Conservation (phyloP, 2,888 invertebrate genomes). For the Dione juno region DNA sequence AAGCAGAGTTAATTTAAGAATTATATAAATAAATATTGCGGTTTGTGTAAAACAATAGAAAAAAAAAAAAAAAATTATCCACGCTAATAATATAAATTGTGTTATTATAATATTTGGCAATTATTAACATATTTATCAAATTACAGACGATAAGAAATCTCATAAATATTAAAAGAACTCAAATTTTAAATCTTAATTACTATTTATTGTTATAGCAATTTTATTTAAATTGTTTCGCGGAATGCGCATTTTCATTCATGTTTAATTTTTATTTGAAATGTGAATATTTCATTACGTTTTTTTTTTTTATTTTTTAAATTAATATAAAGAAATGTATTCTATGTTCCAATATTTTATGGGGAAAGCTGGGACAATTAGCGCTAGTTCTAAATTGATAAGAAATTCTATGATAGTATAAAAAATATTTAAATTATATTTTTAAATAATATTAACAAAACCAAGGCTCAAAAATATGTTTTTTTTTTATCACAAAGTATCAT, state of each 20-base stretch:
- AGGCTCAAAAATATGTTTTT: too few relatives aligned
- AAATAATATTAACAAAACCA: too few relatives aligned
- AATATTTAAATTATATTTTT: too few relatives aligned
- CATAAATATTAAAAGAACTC: slow-evolving; percentile 13
- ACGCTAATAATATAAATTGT: slow-evolving; percentile 10
- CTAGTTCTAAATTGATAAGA: too few relatives aligned
- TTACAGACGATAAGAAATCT: slow-evolving; percentile 12
- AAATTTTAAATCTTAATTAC: slow-evolving; percentile 19
- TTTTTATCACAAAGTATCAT: too few relatives aligned
- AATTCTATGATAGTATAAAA: too few relatives aligned
- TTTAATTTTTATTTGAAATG: neutral
- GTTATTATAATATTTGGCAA: neutral
- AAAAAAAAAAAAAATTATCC: neutral
- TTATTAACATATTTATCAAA: slow-evolving; percentile 19
- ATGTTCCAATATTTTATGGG: too few relatives aligned
- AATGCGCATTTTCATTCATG: slow-evolving; percentile 12
- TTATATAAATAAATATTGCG: neutral
- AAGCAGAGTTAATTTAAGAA: neutral
- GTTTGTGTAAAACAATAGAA: neutral
- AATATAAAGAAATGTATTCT: too few relatives aligned
- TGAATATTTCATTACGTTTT: slow-evolving; percentile 2
- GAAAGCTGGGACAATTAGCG: too few relatives aligned
- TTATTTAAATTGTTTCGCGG: slow-evolving; percentile 7
- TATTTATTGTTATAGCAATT: slow-evolving; percentile 15
- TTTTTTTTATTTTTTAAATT: neutral